Percentiles rank a stretch among this genome's conserved stretches.
Evolutionary conservation across 2,113 vertebrate species (phyloP).

Genomic region (Synchiropus splendidus): DNA sequence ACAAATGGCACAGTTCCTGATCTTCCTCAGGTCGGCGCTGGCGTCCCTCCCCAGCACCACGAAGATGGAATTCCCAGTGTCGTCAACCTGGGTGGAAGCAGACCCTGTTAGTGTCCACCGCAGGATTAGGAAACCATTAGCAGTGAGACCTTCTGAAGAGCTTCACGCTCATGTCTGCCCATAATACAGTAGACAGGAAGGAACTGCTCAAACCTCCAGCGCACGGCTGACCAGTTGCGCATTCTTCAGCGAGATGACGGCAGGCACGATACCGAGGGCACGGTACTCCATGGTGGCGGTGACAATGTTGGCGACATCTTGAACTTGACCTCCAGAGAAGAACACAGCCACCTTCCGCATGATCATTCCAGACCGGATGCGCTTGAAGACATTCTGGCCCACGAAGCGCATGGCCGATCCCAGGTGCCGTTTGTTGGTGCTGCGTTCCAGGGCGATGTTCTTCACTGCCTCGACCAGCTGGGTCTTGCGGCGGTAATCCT

Average conservation of each 20-base stretch:
- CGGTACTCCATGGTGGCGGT: slow-evolving; percentile 74
- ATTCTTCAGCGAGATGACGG: slow-evolving; percentile 67
- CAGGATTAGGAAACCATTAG: too few relatives aligned
- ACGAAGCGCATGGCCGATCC: slow-evolving; percentile 76
- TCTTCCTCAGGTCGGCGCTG: slow-evolving; percentile 39
- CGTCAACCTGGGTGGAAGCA: slow-evolving; percentile 60
- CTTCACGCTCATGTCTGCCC: not conserved
- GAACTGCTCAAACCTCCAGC: slow-evolving; percentile 58
- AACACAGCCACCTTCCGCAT: slow-evolving; percentile 78
- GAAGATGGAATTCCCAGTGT: slow-evolving; percentile 58
- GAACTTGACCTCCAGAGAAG: slow-evolving; percentile 57
- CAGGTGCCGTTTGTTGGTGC: slow-evolving; percentile 60
- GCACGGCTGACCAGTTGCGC: slow-evolving; percentile 48
- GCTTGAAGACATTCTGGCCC: slow-evolving; percentile 77
- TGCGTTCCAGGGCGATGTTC: slow-evolving; percentile 62
- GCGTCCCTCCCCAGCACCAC: slow-evolving; percentile 59
- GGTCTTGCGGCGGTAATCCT: slow-evolving; percentile 59
- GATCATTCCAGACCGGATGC: slow-evolving; percentile 59
- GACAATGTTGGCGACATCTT: slow-evolving; percentile 46
- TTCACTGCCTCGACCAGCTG: slow-evolving; percentile 62
- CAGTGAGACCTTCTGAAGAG: too few relatives aligned
- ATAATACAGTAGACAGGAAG: not conserved
- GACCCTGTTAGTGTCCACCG: not conserved
- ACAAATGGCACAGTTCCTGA: slow-evolving; percentile 71
- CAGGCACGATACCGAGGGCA: slow-evolving; percentile 61